Evolutionary conservation across 1,140 invertebrate genomes (phyloP), one percentile per base, ranked within the genome.

Genomic region (Steinernema feltiae): DNA sequence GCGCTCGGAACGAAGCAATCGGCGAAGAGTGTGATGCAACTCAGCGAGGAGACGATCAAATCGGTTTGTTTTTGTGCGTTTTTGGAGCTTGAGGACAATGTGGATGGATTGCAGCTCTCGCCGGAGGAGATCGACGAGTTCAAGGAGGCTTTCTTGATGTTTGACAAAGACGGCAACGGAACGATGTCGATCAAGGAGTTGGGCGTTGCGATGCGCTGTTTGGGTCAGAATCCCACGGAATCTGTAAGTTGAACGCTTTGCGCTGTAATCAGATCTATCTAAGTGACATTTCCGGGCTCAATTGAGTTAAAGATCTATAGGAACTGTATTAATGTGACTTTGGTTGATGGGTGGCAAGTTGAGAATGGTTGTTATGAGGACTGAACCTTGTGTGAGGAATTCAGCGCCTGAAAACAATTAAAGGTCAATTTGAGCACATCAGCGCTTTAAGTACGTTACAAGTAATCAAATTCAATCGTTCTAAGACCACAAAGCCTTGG

Each of bases 111-210:
- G 7, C 75, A 80, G 71, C 72, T 80, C 72, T 74, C 79, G 1
- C 79, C 78, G 18, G 79, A 80, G 53, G 79, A 80, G 71, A 80
- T 80, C 71, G 79, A 80, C 31, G 95, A 97, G 89, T 97, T 98
- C 91, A 97, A 97, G 90, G 94, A 98, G 89, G 95, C 95, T 79
- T 97, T 97, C 88, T 95, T 94, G 89, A 91, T 98, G 86, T 98
- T 98, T 89, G 95, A 98, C 89, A 97, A 98, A 31, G 95, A 98
- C 88, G 95, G 95, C 77, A 95, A 98, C 90, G 96, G 96, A 88
- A 97, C 95, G 85, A 98, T 98, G 89, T 97, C 95, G 82, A 97
- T 95, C 87, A 97, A 98, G 90, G 95, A 98, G 90, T 91, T 98
- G 90, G 96, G 95, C 82, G 97, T 95, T 85, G 95, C 98, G 77